Percentiles rank a stretch among this genome's conserved stretches.
Evolutionary conservation across 2,797 vertebrate species (phyloP).

Genomic region (Cyprinella venusta): DNA sequence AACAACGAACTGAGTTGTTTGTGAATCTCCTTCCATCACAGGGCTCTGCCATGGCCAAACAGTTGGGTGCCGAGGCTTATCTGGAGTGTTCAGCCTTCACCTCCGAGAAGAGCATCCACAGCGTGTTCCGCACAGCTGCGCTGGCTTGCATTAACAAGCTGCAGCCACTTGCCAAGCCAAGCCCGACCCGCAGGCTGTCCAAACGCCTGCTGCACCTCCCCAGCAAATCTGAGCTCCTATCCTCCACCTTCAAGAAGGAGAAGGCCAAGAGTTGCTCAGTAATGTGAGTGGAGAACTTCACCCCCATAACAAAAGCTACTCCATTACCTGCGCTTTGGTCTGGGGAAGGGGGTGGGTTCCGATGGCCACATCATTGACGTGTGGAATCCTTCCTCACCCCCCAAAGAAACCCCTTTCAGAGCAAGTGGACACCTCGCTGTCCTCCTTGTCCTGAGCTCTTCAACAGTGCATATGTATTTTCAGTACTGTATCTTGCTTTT

Average conservation of each 20-base stretch:
- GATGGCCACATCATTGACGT: constrained; percentile 75
- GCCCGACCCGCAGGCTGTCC: constrained; percentile 88
- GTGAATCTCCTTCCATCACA: constrained; percentile 57
- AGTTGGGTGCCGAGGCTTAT: constrained; percentile 91
- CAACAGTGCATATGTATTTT: constrained; percentile 72
- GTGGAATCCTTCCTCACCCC: constrained; percentile 79
- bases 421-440: constrained; percentile 78
- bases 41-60: constrained; percentile 91
- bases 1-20: background rate
- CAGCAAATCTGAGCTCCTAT: constrained; percentile 92
- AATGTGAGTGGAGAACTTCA: constrained; percentile 81
- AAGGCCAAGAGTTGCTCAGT: constrained; percentile 95
- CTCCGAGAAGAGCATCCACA: constrained; percentile 95
- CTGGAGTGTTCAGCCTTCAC: constrained; percentile 95
- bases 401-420: constrained; percentile 75
- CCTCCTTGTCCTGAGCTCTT: constrained; percentile 78
- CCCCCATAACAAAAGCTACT: constrained; percentile 60
- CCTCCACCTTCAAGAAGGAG: constrained; percentile 94
- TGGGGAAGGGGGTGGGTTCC: constrained; percentile 76
- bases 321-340: constrained; percentile 71
- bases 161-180: constrained; percentile 78
- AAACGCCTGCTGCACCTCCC: constrained; percentile 93
- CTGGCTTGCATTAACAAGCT: constrained; percentile 89
- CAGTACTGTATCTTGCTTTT: constrained; percentile 70
- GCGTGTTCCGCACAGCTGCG: constrained; percentile 89